These are phyloP conservation scores for Argopecten irradians DNA, from an alignment of 1,140 invertebrate genomes.

Conservation along the genomic window DNA sequence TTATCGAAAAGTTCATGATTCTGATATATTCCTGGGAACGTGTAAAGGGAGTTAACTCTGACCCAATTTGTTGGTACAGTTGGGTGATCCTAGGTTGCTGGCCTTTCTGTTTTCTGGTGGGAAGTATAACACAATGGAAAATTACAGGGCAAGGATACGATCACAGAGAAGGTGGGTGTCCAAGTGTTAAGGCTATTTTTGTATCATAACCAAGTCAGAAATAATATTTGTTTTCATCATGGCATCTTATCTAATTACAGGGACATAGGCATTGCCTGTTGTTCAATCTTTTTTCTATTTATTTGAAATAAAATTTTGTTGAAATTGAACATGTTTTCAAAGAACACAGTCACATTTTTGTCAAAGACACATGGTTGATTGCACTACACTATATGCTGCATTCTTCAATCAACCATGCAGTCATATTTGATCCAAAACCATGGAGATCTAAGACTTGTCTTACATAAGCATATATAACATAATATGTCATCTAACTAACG, in stretches of 20 bases:
- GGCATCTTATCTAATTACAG: not conserved
- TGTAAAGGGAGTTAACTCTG: constrained; percentile 75
- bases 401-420: not conserved
- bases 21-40: constrained; percentile 84
- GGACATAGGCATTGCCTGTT: no score
- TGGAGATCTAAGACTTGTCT: no score
- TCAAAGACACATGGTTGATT: no score
- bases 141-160: constrained; percentile 85
- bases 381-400: no score
- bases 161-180: constrained; percentile 77
- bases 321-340: not conserved
- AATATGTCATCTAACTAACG: no score
- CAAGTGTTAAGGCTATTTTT: no score
- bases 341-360: not conserved
- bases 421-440: not conserved
- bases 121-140: constrained; percentile 83
- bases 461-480: no score
- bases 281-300: no score
- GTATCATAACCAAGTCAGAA: not conserved
- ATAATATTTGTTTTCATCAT: not conserved
- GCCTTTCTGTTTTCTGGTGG: constrained; percentile 84
- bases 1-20: constrained; percentile 85
- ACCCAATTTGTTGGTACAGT: constrained; percentile 85
- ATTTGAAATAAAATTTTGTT: no score
- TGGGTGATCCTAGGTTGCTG: constrained; percentile 86